Evolutionary conservation across 2,113 vertebrate genomes (phyloP), one percentile per base, ranked within the genome.

Genomic region (Desmodus rotundus): DNA sequence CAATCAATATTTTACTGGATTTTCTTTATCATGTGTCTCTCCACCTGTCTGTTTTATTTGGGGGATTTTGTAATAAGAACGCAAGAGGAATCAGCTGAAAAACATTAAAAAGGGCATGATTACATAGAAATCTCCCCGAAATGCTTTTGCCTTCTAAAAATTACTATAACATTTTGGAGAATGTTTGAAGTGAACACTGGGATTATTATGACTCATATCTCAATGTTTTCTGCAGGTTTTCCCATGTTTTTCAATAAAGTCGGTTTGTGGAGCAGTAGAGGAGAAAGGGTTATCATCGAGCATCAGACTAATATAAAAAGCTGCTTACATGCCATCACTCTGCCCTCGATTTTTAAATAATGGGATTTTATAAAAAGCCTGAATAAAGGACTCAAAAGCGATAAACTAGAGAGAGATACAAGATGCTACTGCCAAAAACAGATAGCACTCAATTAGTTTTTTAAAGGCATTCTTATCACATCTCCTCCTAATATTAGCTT

Each of bases 381-480:
- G 98, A 98, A 98, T 98, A 97, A 98, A 98, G 97, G 70, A 22
- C 96, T 98, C 96, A 87, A 97, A 97, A 98, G 98, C 38, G 95
- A 98, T 45, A 78, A 98, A 98, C 98, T 95, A 96, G 93, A 97
- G 97, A 98, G 97, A 98, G 97, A 98, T 95, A 93, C 95, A 97
- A 97, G 98, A 98, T 96, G 91, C 97, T 94, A 97, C 97, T 98
- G 98, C 98, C 97, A 98, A 98, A 98, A 97, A 88, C 87, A 98
- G 96, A 98, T 94, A 97, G 89, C 94, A 96, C 97, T 98, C 98
- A 98, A 98, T 98, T 98, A 98, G 80, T 89, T 98, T 97, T 98
- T 98, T 93, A 98, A 98, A 98, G 97, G 98, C 94, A 98, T 98
- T 99, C 98, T 98, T 98, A 98, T 98, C 98, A 98, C 97, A 98